Conservation (phyloP, 2,888 invertebrate species). For the Rhingia campestris region DNA sequence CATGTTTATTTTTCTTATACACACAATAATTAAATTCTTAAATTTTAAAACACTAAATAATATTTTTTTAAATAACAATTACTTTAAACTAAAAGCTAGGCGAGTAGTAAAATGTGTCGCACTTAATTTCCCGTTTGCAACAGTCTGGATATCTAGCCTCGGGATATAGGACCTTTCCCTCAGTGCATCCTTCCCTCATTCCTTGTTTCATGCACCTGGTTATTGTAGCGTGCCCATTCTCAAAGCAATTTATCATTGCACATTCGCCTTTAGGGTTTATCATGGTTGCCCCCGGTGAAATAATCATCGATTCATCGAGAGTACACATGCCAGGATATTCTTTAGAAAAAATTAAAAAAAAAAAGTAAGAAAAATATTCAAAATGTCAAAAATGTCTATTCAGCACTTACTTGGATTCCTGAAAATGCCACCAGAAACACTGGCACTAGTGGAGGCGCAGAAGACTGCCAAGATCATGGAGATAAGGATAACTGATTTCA, state of each 20-base stretch:
- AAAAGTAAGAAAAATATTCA: neutral
- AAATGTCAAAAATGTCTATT: neutral
- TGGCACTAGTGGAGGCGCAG: slow-evolving; percentile 28
- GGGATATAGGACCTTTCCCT: slow-evolving; percentile 54
- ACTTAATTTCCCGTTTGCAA: slow-evolving; percentile 59
- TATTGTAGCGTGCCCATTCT: slow-evolving; percentile 61
- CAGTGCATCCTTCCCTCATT: slow-evolving; percentile 65
- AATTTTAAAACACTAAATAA: neutral
- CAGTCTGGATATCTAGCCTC: slow-evolving; percentile 58
- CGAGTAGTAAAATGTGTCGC: slow-evolving; percentile 52
- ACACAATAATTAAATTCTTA: slow-evolving; percentile 34
- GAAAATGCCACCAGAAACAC: slow-evolving; percentile 51
- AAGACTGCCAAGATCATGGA: slow-evolving; percentile 38
- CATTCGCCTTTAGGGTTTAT: slow-evolving; percentile 57
- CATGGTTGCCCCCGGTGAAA: slow-evolving; percentile 39
- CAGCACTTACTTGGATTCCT: slow-evolving; percentile 56
- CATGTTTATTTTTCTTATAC: slow-evolving; percentile 30
- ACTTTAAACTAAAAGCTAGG: slow-evolving; percentile 31
- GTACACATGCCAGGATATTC: slow-evolving; percentile 66
- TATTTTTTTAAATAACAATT: slow-evolving; percentile 4
- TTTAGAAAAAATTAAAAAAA: neutral
- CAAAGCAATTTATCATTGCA: slow-evolving; percentile 60
- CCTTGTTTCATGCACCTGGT: slow-evolving; percentile 61
- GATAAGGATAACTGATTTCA: slow-evolving; percentile 45
- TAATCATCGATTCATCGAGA: slow-evolving; percentile 52